Evolutionary conservation across 2,113 vertebrate species (phyloP).

Genomic region (Pipa parva): DNA sequence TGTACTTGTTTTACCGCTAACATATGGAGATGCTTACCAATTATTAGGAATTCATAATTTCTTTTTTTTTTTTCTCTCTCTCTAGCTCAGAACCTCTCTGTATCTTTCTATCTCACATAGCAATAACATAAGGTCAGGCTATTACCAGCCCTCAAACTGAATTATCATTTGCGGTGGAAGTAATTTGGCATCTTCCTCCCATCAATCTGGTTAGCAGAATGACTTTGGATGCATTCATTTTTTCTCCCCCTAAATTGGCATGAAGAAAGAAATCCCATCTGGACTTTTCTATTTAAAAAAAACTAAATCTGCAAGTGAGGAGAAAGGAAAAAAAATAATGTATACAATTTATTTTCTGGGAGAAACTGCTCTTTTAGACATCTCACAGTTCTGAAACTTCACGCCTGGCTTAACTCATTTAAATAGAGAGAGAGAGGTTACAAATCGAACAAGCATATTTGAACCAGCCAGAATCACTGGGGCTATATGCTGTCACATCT

Average conservation of each 20-base stretch:
- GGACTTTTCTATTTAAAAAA: slow-evolving; percentile 11
- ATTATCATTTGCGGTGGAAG: slow-evolving; percentile 21
- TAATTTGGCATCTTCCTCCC: slow-evolving; percentile 14
- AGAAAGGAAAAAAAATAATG: slow-evolving; percentile 7
- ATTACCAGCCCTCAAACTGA: slow-evolving; percentile 2
- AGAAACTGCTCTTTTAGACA: slow-evolving; percentile 12
- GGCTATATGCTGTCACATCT: slow-evolving; percentile 31
- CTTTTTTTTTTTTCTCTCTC: neutral
- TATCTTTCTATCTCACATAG: slow-evolving; percentile 18
- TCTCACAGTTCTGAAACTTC: slow-evolving; percentile 28
- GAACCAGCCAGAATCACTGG: slow-evolving; percentile 16
- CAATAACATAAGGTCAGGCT: slow-evolving; percentile 15
- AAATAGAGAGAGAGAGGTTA: slow-evolving; percentile 33
- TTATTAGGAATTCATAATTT: neutral
- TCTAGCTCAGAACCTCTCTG: neutral
- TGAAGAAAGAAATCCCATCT: slow-evolving; percentile 30
- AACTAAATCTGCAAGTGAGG: slow-evolving; percentile 14
- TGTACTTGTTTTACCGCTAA: neutral
- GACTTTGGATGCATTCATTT: slow-evolving; percentile 16
- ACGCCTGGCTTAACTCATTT: slow-evolving; percentile 35
- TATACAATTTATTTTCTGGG: slow-evolving; percentile 26
- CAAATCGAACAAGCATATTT: slow-evolving; percentile 28
- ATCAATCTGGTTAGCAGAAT: neutral
- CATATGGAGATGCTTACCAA: neutral
- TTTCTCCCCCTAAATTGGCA: slow-evolving; percentile 24